Conservation (phyloP, 2,797 vertebrate species). For the Syngnathus rostellatus region DNA sequence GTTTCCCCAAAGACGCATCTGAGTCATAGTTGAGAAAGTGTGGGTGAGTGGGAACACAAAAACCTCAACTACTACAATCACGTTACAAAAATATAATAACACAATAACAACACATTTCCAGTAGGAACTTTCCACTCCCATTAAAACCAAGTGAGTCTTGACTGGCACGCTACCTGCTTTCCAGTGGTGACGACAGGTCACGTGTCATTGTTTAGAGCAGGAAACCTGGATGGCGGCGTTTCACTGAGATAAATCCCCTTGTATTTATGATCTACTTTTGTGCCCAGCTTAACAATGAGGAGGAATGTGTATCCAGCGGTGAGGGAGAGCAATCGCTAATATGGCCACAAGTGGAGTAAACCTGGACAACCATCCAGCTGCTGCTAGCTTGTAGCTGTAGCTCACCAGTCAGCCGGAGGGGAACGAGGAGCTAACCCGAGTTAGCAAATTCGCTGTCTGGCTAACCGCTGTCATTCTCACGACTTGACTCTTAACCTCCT, state of each 20-base stretch:
- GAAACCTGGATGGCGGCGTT: constrained; percentile 50
- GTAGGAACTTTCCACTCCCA: not conserved
- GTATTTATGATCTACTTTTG: not conserved
- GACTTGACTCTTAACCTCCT: constrained; percentile 12
- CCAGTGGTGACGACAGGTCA: constrained; percentile 54
- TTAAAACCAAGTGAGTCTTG: not conserved
- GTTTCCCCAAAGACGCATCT: constrained; percentile 15
- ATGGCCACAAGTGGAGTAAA: constrained; percentile 38
- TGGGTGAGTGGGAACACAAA: not conserved
- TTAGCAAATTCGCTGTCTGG: constrained; percentile 30
- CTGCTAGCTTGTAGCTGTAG: constrained; percentile 44
- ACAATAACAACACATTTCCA: not conserved
- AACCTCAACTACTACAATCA: not conserved
- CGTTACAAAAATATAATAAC: not conserved
- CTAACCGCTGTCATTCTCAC: constrained; percentile 23
- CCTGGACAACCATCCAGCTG: constrained; percentile 35
- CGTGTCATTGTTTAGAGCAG: constrained; percentile 67
- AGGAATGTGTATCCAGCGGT: constrained; percentile 6
- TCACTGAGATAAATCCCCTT: constrained; percentile 11
- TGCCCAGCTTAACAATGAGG: constrained; percentile 18
- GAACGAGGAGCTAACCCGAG: constrained; percentile 44
- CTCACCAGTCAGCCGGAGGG: constrained; percentile 16
- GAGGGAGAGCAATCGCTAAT: constrained; percentile 10
- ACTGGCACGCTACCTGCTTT: constrained; percentile 20
- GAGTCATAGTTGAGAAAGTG: constrained; percentile 26